phyloP scores from a whole-genome alignment of 2,888 invertebrate species.

The Leptinotarsa peninsularis region DNA sequence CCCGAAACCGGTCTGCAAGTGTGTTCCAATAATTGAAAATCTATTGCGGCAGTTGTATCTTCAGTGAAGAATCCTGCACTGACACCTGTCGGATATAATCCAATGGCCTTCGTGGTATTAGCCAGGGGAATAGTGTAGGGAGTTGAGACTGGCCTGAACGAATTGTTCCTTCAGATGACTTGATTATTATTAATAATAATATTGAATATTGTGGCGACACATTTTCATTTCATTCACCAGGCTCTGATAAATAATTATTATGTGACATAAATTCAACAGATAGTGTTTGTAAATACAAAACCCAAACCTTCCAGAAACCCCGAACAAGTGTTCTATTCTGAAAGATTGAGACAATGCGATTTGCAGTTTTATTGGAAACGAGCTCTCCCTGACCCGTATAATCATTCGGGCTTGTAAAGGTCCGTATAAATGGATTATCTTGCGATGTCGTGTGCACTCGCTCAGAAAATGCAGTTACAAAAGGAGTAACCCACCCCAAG shows the following conservation, averaged over 20 bases:
- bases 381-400: slow-evolving; percentile 55
- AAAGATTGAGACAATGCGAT: slow-evolving; percentile 8
- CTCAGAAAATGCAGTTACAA: slow-evolving; percentile 64
- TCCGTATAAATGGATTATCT: slow-evolving; percentile 63
- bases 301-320: not conserved
- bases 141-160: too few relatives aligned
- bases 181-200: too few relatives aligned
- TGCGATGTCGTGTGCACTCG: slow-evolving; percentile 62
- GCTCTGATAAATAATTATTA: not conserved
- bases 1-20: too few relatives aligned
- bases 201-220: too few relatives aligned
- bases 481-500: slow-evolving; percentile 53
- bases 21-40: too few relatives aligned
- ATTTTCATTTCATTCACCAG: not conserved
- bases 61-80: too few relatives aligned
- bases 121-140: too few relatives aligned
- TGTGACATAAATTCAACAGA: not conserved
- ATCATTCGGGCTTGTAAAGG: slow-evolving; percentile 63
- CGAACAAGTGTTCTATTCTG: not conserved
- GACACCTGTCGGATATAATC: too few relatives aligned
- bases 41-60: too few relatives aligned
- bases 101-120: too few relatives aligned
- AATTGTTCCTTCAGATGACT: too few relatives aligned
- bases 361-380: slow-evolving; percentile 20
- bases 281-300: not conserved